phyloP scores from a whole-genome alignment of 2,888 invertebrate genomes.

The Byasa hedistus region DNA sequence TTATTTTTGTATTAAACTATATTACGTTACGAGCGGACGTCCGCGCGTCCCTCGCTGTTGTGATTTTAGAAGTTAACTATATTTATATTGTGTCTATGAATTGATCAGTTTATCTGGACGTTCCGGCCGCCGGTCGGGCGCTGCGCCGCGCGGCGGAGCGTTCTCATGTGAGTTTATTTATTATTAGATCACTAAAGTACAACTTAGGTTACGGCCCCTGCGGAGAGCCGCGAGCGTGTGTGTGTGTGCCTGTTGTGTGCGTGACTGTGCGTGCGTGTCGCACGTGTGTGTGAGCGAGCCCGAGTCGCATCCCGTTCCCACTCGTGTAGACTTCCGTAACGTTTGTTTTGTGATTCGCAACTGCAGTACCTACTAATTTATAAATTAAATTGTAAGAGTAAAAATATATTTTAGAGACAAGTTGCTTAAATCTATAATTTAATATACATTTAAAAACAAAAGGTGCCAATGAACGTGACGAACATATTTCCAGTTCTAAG shows the following conservation, averaged over 20 bases:
- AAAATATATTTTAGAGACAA: constrained; percentile 39
- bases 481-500: constrained; percentile 64
- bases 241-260: constrained; percentile 30
- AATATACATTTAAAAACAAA: constrained; percentile 36
- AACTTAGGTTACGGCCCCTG: constrained; percentile 48
- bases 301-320: background rate
- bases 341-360: constrained; percentile 35
- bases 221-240: constrained; percentile 16
- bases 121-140: constrained; percentile 28
- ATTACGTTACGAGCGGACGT: constrained; percentile 32
- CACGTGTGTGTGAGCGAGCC: constrained; percentile 30
- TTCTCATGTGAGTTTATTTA: constrained; percentile 59
- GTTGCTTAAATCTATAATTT: constrained; percentile 38
- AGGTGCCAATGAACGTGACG: constrained; percentile 43
- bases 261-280: constrained; percentile 30
- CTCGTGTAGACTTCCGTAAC: constrained; percentile 24
- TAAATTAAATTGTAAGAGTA: constrained; percentile 4
- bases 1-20: constrained; percentile 37
- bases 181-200: constrained; percentile 67
- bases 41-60: constrained; percentile 39
- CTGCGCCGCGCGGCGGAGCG: constrained; percentile 30
- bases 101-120: constrained; percentile 16
- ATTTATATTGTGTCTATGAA: constrained; percentile 34
- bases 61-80: constrained; percentile 44
- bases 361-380: constrained; percentile 34